Conservation (phyloP, 2,113 vertebrate genomes). For the Lagopus leucura region DNA sequence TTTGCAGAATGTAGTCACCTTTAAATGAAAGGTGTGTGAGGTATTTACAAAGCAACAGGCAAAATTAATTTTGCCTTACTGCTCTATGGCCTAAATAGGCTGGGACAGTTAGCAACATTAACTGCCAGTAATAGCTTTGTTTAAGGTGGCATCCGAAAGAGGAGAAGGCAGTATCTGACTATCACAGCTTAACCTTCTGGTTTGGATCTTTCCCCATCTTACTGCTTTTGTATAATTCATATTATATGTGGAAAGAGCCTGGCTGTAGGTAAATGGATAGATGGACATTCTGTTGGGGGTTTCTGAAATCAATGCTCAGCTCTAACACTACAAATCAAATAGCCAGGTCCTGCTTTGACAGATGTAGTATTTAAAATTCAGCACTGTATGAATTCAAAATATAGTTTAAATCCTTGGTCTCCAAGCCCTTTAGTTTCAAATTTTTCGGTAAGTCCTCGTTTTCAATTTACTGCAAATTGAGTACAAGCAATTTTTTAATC, state of each 20-base stretch:
- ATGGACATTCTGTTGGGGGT: background rate
- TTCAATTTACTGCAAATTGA: constrained; percentile 49
- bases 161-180: background rate
- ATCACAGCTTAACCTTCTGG: background rate
- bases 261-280: background rate
- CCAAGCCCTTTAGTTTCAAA: background rate
- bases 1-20: background rate
- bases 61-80: background rate
- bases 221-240: background rate
- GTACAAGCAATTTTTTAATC: constrained; percentile 2
- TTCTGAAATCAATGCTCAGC: background rate
- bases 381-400: background rate
- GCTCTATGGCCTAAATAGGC: background rate
- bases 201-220: background rate
- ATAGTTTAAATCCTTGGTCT: background rate
- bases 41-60: background rate
- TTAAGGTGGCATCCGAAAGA: background rate
- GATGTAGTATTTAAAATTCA: constrained; percentile 33
- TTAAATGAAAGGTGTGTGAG: background rate
- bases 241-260: background rate
- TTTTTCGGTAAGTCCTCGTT: constrained; percentile 10
- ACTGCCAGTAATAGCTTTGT: background rate
- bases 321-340: background rate
- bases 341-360: background rate
- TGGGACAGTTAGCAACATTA: background rate